Evolutionary conservation across 2,888 invertebrate species (phyloP).

Genomic region (Athalia circularis): DNA sequence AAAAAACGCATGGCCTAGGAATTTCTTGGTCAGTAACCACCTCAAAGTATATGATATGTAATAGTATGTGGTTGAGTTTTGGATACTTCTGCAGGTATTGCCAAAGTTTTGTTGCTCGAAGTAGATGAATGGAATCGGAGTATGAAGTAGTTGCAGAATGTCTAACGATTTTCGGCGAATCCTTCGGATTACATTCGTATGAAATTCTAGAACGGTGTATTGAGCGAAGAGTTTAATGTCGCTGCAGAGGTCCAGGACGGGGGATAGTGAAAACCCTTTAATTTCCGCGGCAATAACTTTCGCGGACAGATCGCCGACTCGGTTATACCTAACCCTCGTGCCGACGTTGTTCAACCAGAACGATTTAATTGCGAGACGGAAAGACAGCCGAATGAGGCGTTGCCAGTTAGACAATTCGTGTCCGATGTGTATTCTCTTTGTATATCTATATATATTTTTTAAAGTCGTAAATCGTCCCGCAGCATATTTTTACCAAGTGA

Average conservation of each 20-base stretch:
- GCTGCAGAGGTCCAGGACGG: neutral
- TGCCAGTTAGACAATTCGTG: neutral
- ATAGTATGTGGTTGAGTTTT: no score
- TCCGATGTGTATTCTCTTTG: no score
- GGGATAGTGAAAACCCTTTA: conserved; percentile 2
- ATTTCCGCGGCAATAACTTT: conserved; percentile 19
- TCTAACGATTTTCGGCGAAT: no score
- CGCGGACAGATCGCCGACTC: conserved; percentile 16
- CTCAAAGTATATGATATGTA: no score
- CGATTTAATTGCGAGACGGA: conserved; percentile 16
- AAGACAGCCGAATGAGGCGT: neutral
- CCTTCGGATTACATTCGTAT: no score
- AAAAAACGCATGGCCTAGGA: no score
- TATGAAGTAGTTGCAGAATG: no score
- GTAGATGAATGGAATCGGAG: neutral
- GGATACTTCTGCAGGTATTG: neutral
- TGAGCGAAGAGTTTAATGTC: no score
- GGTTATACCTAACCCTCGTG: conserved; percentile 12
- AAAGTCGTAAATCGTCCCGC: conserved; percentile 15
- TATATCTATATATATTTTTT: neutral
- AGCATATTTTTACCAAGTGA: neutral
- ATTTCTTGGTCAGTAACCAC: no score
- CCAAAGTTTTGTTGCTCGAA: neutral
- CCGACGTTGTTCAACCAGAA: neutral
- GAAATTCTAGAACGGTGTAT: no score